phyloP scores from a whole-genome alignment of 2,888 invertebrate genomes.

The Desoria tigrina region DNA sequence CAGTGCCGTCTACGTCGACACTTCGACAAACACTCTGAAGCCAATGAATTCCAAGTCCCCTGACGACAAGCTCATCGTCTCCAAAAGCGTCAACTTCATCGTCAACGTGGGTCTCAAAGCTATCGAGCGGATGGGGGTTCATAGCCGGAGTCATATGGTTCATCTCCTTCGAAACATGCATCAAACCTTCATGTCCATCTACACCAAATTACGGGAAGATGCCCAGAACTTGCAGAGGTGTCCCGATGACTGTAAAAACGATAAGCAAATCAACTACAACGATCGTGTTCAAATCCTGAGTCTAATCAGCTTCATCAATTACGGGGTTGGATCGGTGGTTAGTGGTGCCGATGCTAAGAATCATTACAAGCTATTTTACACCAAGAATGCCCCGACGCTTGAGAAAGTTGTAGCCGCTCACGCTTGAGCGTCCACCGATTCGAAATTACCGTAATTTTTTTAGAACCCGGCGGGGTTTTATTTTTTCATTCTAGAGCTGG shows the following conservation, averaged over 20 bases:
- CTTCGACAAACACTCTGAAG: neutral
- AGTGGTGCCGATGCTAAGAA: neutral
- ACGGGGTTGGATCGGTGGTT: neutral
- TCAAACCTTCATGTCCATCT: neutral
- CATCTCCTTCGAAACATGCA: neutral
- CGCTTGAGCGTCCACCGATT: no score
- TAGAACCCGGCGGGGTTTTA: no score
- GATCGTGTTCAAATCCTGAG: neutral
- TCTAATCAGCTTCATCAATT: neutral
- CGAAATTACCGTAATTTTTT: no score
- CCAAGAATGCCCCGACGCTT: neutral
- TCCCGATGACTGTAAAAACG: neutral
- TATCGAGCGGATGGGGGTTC: neutral
- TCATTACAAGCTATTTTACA: neutral
- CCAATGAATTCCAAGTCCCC: neutral
- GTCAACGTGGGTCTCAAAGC: neutral
- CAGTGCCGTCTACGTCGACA: neutral
- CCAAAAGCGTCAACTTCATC: slow-evolving; percentile 3
- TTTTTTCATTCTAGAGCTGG: no score
- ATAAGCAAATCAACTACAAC: slow-evolving; percentile 2
- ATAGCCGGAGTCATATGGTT: neutral
- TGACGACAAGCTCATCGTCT: neutral
- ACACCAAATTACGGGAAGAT: neutral
- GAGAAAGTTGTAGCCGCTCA: slow-evolving; percentile 7
- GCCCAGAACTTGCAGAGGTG: neutral